phyloP scores from a whole-genome alignment of 2,797 vertebrate genomes.

The Fratercula arctica region DNA sequence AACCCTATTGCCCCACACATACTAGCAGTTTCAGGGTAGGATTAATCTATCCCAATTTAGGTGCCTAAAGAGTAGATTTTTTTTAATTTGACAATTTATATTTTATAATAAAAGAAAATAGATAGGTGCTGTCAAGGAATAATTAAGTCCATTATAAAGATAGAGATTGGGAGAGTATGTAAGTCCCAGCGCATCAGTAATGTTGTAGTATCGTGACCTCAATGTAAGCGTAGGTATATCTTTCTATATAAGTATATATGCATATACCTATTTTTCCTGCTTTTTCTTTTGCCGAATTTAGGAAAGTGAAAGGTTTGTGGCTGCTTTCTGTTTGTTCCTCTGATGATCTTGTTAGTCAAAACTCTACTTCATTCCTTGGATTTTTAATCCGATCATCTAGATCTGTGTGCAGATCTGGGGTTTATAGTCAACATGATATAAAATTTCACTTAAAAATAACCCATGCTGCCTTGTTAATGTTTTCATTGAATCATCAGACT shows the following conservation, averaged over 20 bases:
- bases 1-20: accelerated
- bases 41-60: neutral
- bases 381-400: neutral
- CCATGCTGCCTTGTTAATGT: neutral
- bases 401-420: neutral
- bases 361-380: neutral
- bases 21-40: neutral
- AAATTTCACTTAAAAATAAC: neutral
- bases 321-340: neutral
- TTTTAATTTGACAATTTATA: neutral
- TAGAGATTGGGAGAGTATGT: accelerated
- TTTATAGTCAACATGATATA: neutral
- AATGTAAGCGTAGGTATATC: neutral
- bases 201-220: neutral
- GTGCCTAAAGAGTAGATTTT: neutral
- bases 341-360: neutral
- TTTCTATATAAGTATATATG: neutral
- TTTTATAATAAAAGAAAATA: neutral
- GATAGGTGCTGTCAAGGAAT: neutral
- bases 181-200: neutral
- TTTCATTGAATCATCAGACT: neutral
- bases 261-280: neutral
- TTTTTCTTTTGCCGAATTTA: neutral
- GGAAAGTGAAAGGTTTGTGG: neutral
- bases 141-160: neutral